Evolutionary conservation across 2,888 invertebrate genomes (phyloP).

Genomic region (Deilephila elpenor): DNA sequence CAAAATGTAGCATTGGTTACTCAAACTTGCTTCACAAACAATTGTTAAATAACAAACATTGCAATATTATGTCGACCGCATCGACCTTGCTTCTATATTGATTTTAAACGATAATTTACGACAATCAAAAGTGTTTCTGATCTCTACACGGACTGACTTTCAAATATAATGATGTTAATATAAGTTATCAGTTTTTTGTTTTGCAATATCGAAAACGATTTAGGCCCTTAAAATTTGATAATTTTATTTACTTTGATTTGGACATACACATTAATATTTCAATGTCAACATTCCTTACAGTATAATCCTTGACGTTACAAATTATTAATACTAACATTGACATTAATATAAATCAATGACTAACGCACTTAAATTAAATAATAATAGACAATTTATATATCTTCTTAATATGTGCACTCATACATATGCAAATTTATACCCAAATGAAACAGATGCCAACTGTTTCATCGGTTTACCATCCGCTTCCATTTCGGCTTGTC

Average conservation of each 20-base stretch:
- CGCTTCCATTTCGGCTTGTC: not conserved
- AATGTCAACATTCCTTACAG: no score
- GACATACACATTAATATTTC: no score
- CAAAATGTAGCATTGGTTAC: not conserved
- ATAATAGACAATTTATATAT: no score
- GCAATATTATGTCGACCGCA: not conserved
- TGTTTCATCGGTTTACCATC: not conserved
- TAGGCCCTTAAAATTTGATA: no score
- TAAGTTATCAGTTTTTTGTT: no score
- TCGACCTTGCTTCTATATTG: slow-evolving; percentile 3
- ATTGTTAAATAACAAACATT: slow-evolving; percentile 1
- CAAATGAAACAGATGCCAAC: not conserved
- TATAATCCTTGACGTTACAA: no score
- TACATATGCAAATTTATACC: not conserved
- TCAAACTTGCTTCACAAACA: not conserved
- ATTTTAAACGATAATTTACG: not conserved
- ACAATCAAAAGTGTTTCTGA: not conserved
- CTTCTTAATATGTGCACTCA: no score
- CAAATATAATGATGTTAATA: not conserved
- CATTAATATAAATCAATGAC: no score
- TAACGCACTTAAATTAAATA: no score
- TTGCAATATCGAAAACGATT: no score
- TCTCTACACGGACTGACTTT: not conserved
- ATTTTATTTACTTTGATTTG: no score
- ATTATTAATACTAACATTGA: no score